Percentiles rank a stretch among this genome's conserved stretches.
Conservation (phyloP, 2,113 vertebrate species). For the Macquaria australasica region DNA sequence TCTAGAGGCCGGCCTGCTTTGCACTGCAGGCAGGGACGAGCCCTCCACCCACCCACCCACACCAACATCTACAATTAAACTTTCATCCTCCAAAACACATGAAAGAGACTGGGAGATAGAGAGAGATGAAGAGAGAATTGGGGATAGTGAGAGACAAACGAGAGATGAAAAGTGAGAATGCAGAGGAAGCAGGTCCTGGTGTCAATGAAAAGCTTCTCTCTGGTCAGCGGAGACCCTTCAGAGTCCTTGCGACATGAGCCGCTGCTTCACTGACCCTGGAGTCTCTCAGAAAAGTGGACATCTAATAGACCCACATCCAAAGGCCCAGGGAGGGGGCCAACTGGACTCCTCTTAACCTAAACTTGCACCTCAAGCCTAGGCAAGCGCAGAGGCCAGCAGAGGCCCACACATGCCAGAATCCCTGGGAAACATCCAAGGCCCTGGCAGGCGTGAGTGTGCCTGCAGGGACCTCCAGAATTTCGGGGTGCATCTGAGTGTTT, state of each 20-base stretch:
- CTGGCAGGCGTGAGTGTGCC: constrained; percentile 38
- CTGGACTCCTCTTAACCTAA: neutral
- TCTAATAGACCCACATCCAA: constrained; percentile 33
- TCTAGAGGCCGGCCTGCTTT: constrained; percentile 32
- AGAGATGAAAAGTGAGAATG: constrained; percentile 43
- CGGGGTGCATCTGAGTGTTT: constrained; percentile 72
- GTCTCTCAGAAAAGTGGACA: constrained; percentile 16
- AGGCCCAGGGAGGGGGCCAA: neutral
- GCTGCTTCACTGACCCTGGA: constrained; percentile 14
- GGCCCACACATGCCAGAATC: neutral
- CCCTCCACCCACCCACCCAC: constrained; percentile 26
- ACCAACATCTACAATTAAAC: constrained; percentile 30
- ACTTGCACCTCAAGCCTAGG: constrained; percentile 15
- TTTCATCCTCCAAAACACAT: constrained; percentile 53
- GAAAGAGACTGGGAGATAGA: constrained; percentile 51
- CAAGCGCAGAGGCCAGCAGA: constrained; percentile 3
- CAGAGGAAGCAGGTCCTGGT: constrained; percentile 37
- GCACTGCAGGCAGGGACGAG: constrained; percentile 18
- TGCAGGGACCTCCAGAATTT: constrained; percentile 62
- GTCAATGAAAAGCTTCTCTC: constrained; percentile 53
- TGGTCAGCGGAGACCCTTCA: constrained; percentile 37
- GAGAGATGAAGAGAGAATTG: constrained; percentile 22
- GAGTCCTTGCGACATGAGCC: neutral
- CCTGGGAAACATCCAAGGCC: constrained; percentile 35
- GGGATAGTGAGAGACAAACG: constrained; percentile 2